These are phyloP conservation scores for Stegostoma tigrinum DNA, from an alignment of 2,113 vertebrate genomes.

Conservation along the genomic window DNA sequence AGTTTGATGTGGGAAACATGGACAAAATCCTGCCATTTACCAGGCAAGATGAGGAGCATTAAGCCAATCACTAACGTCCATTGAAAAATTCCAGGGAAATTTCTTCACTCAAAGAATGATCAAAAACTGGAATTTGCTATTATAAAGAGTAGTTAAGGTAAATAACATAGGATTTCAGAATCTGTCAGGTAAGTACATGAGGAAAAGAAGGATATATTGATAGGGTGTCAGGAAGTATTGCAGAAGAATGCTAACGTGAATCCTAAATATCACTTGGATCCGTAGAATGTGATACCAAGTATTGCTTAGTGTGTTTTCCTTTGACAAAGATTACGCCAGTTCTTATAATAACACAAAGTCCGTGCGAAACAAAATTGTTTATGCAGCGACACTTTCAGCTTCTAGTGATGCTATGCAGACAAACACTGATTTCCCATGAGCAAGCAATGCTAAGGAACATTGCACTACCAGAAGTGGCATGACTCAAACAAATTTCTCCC, in stretches of 20 bases:
- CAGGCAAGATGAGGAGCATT: not conserved
- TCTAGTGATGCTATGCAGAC: no score
- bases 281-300: not conserved
- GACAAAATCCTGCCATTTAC: not conserved
- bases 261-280: not conserved
- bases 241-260: not conserved
- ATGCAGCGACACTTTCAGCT: no score
- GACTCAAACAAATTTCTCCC: not conserved
- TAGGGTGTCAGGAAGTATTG: not conserved
- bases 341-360: not conserved
- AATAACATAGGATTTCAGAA: no score
- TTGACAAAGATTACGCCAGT: not conserved
- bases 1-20: not conserved
- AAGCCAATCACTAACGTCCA: not conserved
- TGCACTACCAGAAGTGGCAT: no score
- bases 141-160: no score
- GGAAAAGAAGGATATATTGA: not conserved
- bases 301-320: not conserved
- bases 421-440: no score
- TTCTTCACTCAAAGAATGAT: not conserved
- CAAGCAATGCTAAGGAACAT: no score
- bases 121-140: not conserved
- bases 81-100: not conserved
- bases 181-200: not conserved
- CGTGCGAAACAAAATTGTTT: no score